phyloP scores from a whole-genome alignment of 2,888 invertebrate species.

The Macrosiphum euphorbiae region DNA sequence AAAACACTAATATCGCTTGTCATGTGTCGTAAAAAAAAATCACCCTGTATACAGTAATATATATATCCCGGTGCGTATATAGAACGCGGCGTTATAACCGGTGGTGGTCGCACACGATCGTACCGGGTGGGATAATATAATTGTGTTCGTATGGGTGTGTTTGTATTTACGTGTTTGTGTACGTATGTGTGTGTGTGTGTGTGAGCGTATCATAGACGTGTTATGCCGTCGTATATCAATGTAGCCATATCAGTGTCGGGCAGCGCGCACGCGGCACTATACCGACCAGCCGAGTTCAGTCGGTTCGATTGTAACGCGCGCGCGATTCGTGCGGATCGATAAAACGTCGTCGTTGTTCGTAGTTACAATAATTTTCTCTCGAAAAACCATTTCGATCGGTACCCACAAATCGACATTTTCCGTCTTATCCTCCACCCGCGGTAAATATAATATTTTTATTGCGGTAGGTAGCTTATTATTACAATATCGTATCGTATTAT shows the following conservation, averaged over 20 bases:
- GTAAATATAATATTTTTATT: not conserved
- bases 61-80: not conserved
- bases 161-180: not conserved
- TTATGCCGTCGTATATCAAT: not conserved
- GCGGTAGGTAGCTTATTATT: too few relatives aligned
- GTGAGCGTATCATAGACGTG: not conserved
- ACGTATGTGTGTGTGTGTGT: not conserved
- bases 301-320: slow-evolving; percentile 6
- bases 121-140: slow-evolving; percentile 35
- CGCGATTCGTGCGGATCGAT: not conserved
- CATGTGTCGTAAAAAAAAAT: not conserved
- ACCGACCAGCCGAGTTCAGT: slow-evolving; percentile 15
- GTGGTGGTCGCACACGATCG: slow-evolving; percentile 29
- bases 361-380: not conserved
- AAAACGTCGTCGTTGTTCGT: not conserved
- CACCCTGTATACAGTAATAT: not conserved
- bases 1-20: too few relatives aligned
- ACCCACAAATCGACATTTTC: not conserved
- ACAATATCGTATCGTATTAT: too few relatives aligned
- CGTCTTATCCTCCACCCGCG: not conserved
- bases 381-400: not conserved
- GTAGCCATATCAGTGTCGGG: slow-evolving; percentile 8
- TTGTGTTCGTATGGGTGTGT: not conserved
- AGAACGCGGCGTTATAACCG: slow-evolving; percentile 4
- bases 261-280: slow-evolving; percentile 17